A percentile compares a stretch with the other conserved stretches of the same genome.
Evolutionary conservation across 1,140 invertebrate species (phyloP).

Genomic region (Trypoxylus dichotomus): DNA sequence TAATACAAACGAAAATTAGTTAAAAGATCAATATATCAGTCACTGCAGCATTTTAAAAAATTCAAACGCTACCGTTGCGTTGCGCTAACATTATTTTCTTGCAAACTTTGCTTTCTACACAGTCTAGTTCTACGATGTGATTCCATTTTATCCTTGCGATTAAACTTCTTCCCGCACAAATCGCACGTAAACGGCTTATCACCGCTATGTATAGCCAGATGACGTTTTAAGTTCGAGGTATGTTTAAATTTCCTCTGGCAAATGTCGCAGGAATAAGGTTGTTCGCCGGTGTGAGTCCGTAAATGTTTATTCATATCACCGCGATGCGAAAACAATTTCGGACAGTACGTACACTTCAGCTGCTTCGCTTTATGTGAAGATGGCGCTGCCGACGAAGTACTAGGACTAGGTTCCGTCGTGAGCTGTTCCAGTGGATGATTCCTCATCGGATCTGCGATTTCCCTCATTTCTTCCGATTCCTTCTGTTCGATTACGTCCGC

Average conservation of each 20-base stretch:
- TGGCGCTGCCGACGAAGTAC: not conserved
- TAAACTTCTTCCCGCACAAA: slow-evolving; percentile 72
- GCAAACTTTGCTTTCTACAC: slow-evolving; percentile 40
- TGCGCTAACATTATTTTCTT: slow-evolving; percentile 10
- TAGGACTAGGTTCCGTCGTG: not conserved
- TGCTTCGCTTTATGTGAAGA: not conserved
- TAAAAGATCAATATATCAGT: not conserved
- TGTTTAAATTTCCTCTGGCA: slow-evolving; percentile 75
- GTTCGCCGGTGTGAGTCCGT: slow-evolving; percentile 72
- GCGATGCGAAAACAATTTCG: slow-evolving; percentile 48
- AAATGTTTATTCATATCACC: slow-evolving; percentile 63
- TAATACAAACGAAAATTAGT: not conserved
- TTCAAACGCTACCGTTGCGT: not conserved
- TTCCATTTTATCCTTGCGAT: slow-evolving; percentile 64
- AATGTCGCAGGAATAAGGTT: slow-evolving; percentile 72
- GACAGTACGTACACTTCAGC: slow-evolving; percentile 42
- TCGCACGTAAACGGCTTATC: slow-evolving; percentile 68
- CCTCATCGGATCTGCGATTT: not conserved
- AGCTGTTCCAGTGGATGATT: not conserved
- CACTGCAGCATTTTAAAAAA: too few species aligned
- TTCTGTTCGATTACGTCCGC: slow-evolving; percentile 33
- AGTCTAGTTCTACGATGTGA: slow-evolving; percentile 54
- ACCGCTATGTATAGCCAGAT: slow-evolving; percentile 64
- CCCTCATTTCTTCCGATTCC: not conserved
- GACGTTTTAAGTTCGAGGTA: slow-evolving; percentile 66